A percentile compares a stretch with the other conserved stretches of the same genome.
Evolutionary conservation across 2,888 invertebrate genomes (phyloP).

Genomic region (Nesidiocoris tenuis): DNA sequence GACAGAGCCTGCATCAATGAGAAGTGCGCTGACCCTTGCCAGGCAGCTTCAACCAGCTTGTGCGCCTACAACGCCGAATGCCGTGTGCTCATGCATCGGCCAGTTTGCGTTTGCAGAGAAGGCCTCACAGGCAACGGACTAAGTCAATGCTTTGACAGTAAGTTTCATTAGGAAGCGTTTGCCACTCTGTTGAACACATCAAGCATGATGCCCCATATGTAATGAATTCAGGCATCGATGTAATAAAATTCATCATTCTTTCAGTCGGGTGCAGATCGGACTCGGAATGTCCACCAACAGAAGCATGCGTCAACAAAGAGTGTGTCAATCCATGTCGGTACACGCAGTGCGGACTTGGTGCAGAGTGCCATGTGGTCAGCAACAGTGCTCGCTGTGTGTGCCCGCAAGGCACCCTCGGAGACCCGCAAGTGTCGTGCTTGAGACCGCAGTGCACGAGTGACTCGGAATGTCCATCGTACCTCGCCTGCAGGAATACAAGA

Average conservation of each 20-base stretch:
- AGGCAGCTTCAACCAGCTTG: constrained; percentile 60
- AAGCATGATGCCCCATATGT: no score
- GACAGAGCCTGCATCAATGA: constrained; percentile 78
- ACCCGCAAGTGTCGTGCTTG: constrained; percentile 75
- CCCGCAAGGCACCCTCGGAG: constrained; percentile 71
- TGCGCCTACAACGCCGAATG: constrained; percentile 80
- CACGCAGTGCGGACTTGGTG: constrained; percentile 76
- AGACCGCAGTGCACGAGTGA: constrained; percentile 75
- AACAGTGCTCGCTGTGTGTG: constrained; percentile 77
- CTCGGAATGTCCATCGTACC: constrained; percentile 73
- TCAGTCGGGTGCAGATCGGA: constrained; percentile 81
- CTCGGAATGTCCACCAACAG: constrained; percentile 76
- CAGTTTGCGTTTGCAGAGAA: constrained; percentile 77
- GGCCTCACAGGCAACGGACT: constrained; percentile 83
- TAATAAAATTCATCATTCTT: no score
- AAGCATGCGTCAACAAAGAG: constrained; percentile 78
- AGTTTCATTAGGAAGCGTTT: no score
- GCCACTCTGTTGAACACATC: no score
- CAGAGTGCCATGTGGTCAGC: constrained; percentile 66
- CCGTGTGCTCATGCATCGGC: constrained; percentile 73
- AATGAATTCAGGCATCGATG: no score
- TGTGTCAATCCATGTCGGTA: constrained; percentile 77
- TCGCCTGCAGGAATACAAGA: constrained; percentile 74
- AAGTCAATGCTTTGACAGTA: constrained; percentile 72
- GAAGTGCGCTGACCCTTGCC: constrained; percentile 74